Base-by-base conservation (phyloP, 1,140 invertebrate species). In the Hyphantria cunea region DNA sequence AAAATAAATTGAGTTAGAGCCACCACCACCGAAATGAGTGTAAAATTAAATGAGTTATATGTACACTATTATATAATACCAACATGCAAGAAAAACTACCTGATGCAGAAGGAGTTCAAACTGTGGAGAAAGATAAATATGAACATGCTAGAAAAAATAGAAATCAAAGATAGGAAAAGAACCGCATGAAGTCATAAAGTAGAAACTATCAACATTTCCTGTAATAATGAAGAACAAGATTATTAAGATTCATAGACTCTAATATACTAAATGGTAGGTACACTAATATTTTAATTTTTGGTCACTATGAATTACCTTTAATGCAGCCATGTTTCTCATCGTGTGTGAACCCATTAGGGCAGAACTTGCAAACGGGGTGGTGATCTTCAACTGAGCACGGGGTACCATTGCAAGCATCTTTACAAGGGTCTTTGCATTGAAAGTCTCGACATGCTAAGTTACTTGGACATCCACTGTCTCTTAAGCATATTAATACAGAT, bases 341-440 rank as follows among this genome's bases (percentile, higher is more conserved):
- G 91, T 95, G 93, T 92, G 95, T 94, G 93, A 96, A 97, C 93
- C 96, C 96, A 90, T 93, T 93, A 81, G 96, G 96, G 94, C 97
- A 98, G 94, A 97, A 97, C 94, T 97, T 97, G 95, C 97, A 97
- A 88, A 96, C 95, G 70, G 96, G 95, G 92, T 95, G 96, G 93
- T 97, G 96, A 92, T 97, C 96, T 94, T 97, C 96, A 73, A 97
- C 96, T 92, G 95, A 95, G 92, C 96, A 98, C 78, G 96, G 96
- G 58, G 95, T 94, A 82, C 95, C 95, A 70, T 95, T 94, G 90
- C 97, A 97, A 78, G 94, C 94, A 75, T 94, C 94, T 67, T 93
- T 93, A 92, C 97, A 98, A 63, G 97, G 97, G 92, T 98, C 95
- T 92, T 96, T 94, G 89, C 97, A 98, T 92, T 96, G 94, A 90